Percentiles rank a stretch among this genome's conserved stretches.
Conservation (phyloP, 1,140 invertebrate species). For the Nomia melanderi region DNA sequence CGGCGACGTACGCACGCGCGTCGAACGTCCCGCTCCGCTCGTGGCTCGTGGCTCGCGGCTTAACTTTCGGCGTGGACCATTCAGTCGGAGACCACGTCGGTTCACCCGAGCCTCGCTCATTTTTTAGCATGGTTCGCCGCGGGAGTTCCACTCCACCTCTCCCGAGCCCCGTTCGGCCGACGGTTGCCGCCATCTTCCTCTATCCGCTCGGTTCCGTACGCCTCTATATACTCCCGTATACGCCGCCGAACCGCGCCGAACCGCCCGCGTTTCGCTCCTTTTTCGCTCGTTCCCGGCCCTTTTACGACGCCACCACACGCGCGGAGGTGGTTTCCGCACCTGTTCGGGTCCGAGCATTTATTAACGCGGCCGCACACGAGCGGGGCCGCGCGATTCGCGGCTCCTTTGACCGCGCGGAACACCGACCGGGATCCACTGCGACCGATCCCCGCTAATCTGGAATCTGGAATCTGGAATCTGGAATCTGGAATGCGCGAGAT, state of each 20-base stretch:
- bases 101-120: slow-evolving; percentile 57
- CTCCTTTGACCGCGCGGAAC: neutral
- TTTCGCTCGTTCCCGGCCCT: neutral
- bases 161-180: slow-evolving; percentile 23
- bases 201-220: too few species aligned
- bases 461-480: too few species aligned
- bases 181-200: neutral
- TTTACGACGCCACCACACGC: slow-evolving; percentile 18
- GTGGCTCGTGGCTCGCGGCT: slow-evolving; percentile 40
- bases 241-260: too few species aligned
- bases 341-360: slow-evolving; percentile 36
- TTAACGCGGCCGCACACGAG: slow-evolving; percentile 19
- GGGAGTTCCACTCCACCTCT: slow-evolving; percentile 53
- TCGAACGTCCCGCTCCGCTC: slow-evolving; percentile 11
- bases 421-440: too few species aligned
- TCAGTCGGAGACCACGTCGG: slow-evolving; percentile 51
- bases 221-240: too few species aligned
- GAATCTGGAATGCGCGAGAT: too few species aligned
- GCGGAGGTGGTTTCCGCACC: slow-evolving; percentile 47
- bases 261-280: neutral
- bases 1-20: slow-evolving; percentile 51
- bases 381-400: slow-evolving; percentile 10
- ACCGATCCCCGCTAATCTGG: too few species aligned
- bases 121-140: slow-evolving; percentile 68
- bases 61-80: slow-evolving; percentile 61